Evolutionary conservation across 1,140 invertebrate species (phyloP), one percentile per base, ranked within the genome.

Genomic region (Copidosoma floridanum): DNA sequence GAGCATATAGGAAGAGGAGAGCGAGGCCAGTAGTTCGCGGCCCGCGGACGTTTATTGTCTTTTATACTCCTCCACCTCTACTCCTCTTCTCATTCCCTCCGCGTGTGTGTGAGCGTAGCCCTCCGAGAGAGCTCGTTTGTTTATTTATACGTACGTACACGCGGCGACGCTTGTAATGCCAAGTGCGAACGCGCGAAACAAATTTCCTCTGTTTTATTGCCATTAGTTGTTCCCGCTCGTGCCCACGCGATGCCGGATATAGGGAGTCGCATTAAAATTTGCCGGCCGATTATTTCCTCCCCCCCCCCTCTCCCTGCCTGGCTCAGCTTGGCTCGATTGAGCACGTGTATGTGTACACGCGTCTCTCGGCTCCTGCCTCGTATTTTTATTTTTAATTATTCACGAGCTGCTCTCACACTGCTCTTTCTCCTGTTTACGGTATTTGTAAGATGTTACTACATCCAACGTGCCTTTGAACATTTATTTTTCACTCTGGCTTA

Each of bases 31-130:
- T n/a, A n/a, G 61, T 50, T 64, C 66, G 64, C 63, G 56, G 43
- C 11, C 44, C 51, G 37, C 44, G 24, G 67, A 56, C 68, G 66
- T 74, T 74, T 73, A 74, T 74, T 73, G 68, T 72, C 63, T 59
- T 60, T 29, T 56, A 56, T 53, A 54, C 40, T n/a, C 32, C n/a
- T 48, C 38, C 27, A 10, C 16, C 23, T 23, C 46, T 40, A 23
- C 4, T 26, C 29, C 14, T 18, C 23, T 18, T 47, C 10, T 50
- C 6, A 4, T 24, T 10, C 40, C 20, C 20, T 32, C 10, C 12
- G 16, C 58, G 64, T 64, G n/a, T n/a, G n/a, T n/a, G n/a, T n/a
- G n/a, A n/a, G n/a, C n/a, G n/a, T n/a, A n/a, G n/a, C n/a, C n/a
- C 71, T 72, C 32, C 55, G 53, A 51, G 57, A 65, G 65, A 61